Base-by-base conservation (phyloP, 2,797 vertebrate genomes). In the Leuciscus waleckii region DNA sequence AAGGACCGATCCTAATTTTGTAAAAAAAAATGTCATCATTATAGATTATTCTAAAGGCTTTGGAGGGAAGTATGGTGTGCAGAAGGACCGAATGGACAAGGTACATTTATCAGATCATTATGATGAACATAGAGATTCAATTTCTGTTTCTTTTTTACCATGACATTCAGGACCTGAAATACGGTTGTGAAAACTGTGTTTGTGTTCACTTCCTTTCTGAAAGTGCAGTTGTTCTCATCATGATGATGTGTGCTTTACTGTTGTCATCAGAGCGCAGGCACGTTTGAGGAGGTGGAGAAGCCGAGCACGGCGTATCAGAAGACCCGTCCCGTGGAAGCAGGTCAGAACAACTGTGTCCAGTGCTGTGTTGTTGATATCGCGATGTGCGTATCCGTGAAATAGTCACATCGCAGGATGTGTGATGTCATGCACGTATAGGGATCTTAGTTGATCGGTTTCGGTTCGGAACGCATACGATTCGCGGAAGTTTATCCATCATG, bases 11-110 rank as follows among this genome's bases (percentile, higher is more conserved):
- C 39, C 10, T 41, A 2, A 41, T 41, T 41, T 11, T 49, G 21
- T 54, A 54, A 14, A 37, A 7, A n/a, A n/a, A 37, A 37, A 37
- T 7, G 6, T 56, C 32, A 0, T 89, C 26, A 88, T 81, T 32
- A 4, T 91, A 99, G 98, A 99, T 94, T 99, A 99, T 65, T 95
- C 97, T 0, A 97, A 95, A 92, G 98, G 98, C 13, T 99, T 99
- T 81, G 98, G 98, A 76, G 98, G 98, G 19, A 99, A 99, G 16
- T 99, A 95, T 1, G 98, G 98, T 0, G 96, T 99, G 26, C 97
- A 99, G 94, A 97, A 96, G 37, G 98, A 99, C 87, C 94, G 97
- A 1, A 98, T 99, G 98, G 98, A 96, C 76, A 96, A 95, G 94
- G 95, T 95, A 86, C 39, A 5, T 2, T 56, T 8, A 65, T 76